These are phyloP conservation scores for Andrena marginata DNA, from an alignment of 2,888 invertebrate species.

Conservation along the genomic window DNA sequence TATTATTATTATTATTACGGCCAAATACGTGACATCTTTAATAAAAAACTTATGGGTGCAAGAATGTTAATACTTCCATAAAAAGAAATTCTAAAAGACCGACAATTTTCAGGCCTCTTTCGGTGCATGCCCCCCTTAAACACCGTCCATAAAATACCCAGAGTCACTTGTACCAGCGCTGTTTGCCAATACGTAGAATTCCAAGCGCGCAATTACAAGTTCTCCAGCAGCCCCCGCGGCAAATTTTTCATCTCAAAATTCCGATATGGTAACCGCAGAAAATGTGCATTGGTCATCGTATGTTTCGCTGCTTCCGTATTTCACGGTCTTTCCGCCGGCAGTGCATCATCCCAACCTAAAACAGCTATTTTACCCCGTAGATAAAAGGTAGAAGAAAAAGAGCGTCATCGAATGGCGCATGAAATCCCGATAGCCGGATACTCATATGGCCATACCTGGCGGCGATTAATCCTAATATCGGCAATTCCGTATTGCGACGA, in stretches of 20 bases:
- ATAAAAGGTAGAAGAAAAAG: background rate
- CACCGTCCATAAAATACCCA: too few relatives aligned
- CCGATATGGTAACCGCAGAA: background rate
- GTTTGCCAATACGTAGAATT: too few relatives aligned
- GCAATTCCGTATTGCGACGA: conserved; percentile 12
- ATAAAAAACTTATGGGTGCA: too few relatives aligned
- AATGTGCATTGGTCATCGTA: background rate
- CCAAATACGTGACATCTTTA: too few relatives aligned
- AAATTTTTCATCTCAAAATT: background rate
- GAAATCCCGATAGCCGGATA: background rate
- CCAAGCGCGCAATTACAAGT: too few relatives aligned
- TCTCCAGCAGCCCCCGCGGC: too few relatives aligned
- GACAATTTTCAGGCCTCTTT: too few relatives aligned
- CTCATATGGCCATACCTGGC: background rate
- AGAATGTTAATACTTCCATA: too few relatives aligned
- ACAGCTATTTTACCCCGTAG: background rate
- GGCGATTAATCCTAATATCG: conserved; percentile 48
- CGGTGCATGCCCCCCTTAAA: too few relatives aligned
- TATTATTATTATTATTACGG: too few relatives aligned
- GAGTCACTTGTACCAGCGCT: too few relatives aligned
- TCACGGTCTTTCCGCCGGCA: background rate
- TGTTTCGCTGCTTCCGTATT: background rate
- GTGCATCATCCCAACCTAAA: background rate
- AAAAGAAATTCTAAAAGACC: too few relatives aligned
- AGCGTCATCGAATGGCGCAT: conserved; percentile 1